Evolutionary conservation across 2,113 vertebrate species (phyloP), one percentile per base, ranked within the genome.

Genomic region (Epinephelus fuscoguttatus): DNA sequence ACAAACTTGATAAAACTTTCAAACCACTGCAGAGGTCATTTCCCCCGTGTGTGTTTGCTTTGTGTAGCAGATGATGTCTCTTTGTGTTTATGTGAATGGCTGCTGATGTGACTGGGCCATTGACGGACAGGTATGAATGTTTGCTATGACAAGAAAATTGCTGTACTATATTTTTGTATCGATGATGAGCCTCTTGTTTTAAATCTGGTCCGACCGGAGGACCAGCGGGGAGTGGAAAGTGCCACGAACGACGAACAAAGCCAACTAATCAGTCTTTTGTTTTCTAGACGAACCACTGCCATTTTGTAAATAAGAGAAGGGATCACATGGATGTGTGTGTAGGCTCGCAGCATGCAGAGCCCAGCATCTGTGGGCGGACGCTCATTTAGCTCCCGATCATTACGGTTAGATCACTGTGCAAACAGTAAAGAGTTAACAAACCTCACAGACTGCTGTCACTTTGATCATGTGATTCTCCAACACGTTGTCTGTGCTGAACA

Each of bases 101-200:
- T 82, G 84, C 84, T 88, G 82, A 82, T 70, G 49, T 37, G 70
- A 81, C 81, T 55, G 73, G 69, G 89, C 90, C 87, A 82, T 82
- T 75, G 75, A 82, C 45, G 75, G 92, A 93, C 93, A 91, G 80
- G 87, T 86, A 88, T 93, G 91, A 94, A 93, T 93, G 92, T 94
- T 93, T 90, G 91, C 88, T 93, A 89, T 88, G 82, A 86, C 84
- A 92, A 90, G 78, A 86, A 85, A 89, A 70, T 82, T 92, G 88
- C 89, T 91, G 85, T 92, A 89, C 80, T 93, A 90, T 94, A 92
- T 93, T 92, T 95, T 91, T 93, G 52, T 92, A 91, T 85, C 8
- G 56, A 63, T 37, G 79, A 84, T 84, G 80, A 91, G 82, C 80
- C 81, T 91, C 53, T 30, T 80, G 42, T 78, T 52, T 37, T 37